A percentile compares a stretch with the other conserved stretches of the same genome.
Evolutionary conservation across 30 jellyfish, hydroid and myxozoan species (phyloP).

Genomic region (Hydractinia symbiolongicarpus): DNA sequence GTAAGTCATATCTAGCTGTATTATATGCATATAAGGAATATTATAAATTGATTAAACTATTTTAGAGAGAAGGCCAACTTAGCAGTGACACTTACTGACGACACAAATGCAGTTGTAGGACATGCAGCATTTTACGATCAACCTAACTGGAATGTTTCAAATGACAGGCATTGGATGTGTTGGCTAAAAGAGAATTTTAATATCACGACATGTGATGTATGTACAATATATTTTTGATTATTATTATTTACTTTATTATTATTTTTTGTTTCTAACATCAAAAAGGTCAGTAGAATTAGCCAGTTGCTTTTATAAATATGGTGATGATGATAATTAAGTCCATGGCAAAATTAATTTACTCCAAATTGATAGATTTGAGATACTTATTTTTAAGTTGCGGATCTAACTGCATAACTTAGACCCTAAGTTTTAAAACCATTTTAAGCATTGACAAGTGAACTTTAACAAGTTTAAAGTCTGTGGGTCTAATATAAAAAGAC

Average conservation of each 20-base stretch:
- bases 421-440: too few species aligned
- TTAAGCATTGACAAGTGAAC: too few species aligned
- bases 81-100: conserved; percentile 76
- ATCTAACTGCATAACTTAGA: too few species aligned
- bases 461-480: too few species aligned
- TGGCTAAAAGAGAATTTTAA: conserved; percentile 36
- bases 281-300: too few species aligned
- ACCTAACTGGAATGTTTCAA: conserved; percentile 17
- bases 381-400: background rate
- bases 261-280: background rate
- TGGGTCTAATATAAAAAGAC: too few species aligned
- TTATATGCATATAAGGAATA: too few species aligned
- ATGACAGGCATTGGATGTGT: conserved; percentile 46
- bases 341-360: too few species aligned
- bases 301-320: too few species aligned
- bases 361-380: background rate
- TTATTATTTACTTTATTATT: background rate
- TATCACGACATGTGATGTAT: conserved; percentile 2
- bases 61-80: conserved; percentile 87
- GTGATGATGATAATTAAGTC: too few species aligned
- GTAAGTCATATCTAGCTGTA: too few species aligned
- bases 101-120: conserved; percentile 50
- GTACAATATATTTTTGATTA: too few species aligned
- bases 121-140: conserved; percentile 90
- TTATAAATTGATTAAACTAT: background rate